Base-by-base conservation (phyloP, 2,797 vertebrate species). In the Crypturellus tataupa region DNA sequence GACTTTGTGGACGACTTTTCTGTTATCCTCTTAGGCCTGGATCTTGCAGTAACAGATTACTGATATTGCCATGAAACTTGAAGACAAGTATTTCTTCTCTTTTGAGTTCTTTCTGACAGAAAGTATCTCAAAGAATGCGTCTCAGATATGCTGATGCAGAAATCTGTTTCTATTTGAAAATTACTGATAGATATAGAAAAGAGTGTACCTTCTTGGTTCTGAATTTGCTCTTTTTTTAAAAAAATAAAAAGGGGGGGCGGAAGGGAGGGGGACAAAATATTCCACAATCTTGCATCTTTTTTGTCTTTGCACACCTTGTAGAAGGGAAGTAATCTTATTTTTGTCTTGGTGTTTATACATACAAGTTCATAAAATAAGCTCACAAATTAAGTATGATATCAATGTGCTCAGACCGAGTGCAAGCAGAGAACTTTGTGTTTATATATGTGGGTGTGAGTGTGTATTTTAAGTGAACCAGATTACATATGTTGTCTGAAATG, bases 401-500 rank as follows among this genome's bases (percentile, higher is more conserved):
- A 96, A 27, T 78, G 7, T 68, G 67, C 87, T 72, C 93, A 65
- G 27, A 3, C 85, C 39, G 81, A 86, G 60, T 68, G 40, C 44
- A 93, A 42, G 42, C 65, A 59, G 93, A 84, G 78, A 86, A 44
- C 87, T 90, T 9, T 95, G 16, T 87, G 10, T 87, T 6, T 93
- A 4, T 91, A 9, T 79, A 37, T 67, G 23, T 72, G 24, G 76
- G 40, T n/a, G 31, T n/a, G 31, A 19, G 17, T 19, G 31, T 31
- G 53, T 56, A 78, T 78, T 79, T 80, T 2, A 71, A 94, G 51
- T 95, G 72, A 93, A 80, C 15, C 18, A 76, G 72, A 81, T 96
- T 86, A 93, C 88, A 9, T 92, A 72, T 96, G 15, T 83, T 96
- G 44, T 96, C 77, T 96, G 93, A 97, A 94, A 94, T 94, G 93